Conservation (phyloP, 2,797 vertebrate species). For the Calcarius lapponicus region DNA sequence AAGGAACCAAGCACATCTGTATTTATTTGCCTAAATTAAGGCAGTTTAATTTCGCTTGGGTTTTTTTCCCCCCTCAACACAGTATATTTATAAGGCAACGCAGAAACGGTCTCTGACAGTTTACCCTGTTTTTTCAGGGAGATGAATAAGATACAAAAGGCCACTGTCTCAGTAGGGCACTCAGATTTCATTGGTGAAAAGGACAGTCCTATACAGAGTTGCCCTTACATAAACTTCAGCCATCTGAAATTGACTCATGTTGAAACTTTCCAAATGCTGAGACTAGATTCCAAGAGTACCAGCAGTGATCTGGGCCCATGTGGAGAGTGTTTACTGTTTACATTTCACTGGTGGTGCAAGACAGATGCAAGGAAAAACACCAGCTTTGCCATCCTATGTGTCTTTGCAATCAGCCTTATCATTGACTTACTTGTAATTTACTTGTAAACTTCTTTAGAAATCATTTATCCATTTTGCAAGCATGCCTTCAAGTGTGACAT, state of each 20-base stretch:
- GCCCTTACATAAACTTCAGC: background rate
- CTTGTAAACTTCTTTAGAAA: slow-evolving; percentile 15
- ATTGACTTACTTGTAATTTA: slow-evolving; percentile 11
- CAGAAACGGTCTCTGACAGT: background rate
- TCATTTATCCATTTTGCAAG: background rate
- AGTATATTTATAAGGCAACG: background rate
- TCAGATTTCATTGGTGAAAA: background rate
- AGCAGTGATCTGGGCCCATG: background rate
- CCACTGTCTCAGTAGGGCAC: background rate
- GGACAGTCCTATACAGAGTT: background rate
- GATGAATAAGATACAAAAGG: background rate
- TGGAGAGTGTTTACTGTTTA: background rate
- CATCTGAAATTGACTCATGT: background rate
- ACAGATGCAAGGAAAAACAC: background rate
- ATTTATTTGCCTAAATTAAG: background rate
- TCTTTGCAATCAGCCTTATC: slow-evolving; percentile 20
- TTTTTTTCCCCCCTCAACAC: background rate
- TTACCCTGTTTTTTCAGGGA: background rate
- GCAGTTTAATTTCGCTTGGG: background rate
- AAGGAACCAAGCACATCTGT: background rate
- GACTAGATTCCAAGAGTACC: background rate
- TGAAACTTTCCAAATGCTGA: background rate
- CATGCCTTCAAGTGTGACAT: background rate
- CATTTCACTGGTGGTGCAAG: background rate
- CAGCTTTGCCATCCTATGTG: background rate